phyloP scores from a whole-genome alignment of 2,113 vertebrate genomes.

The Ceyx cyanopectus region DNA sequence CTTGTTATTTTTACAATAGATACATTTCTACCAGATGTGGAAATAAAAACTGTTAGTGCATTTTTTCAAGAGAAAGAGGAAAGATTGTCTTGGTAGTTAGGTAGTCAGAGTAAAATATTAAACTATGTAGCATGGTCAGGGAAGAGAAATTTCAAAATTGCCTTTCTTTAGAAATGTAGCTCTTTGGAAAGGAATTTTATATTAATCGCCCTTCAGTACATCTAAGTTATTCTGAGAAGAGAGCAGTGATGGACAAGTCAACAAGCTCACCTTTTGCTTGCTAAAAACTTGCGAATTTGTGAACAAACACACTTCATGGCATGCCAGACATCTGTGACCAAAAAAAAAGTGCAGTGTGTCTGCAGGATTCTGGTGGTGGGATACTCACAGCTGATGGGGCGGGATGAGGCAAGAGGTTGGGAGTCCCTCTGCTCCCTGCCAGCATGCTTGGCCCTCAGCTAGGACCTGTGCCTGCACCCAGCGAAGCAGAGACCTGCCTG shows the following conservation, averaged over 20 bases:
- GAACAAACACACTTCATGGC: neutral
- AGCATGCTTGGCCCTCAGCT: too few relatives aligned
- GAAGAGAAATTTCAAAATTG: neutral
- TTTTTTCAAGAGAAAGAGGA: neutral
- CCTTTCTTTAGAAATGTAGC: neutral
- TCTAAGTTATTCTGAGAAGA: neutral
- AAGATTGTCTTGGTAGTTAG: neutral
- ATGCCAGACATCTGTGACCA: neutral
- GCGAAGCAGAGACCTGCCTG: neutral
- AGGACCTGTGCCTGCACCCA: fast-evolving
- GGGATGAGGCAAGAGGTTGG: neutral
- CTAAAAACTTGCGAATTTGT: neutral
- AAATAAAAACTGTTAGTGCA: neutral
- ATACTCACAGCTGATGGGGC: neutral
- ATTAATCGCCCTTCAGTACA: neutral
- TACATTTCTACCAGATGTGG: neutral
- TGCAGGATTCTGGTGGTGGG: fast-evolving
- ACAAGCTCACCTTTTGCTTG: neutral
- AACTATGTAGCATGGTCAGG: neutral
- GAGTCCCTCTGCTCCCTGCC: fast-evolving
- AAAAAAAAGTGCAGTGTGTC: neutral
- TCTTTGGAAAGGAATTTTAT: neutral
- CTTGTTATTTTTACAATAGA: neutral
- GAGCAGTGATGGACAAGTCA: neutral
- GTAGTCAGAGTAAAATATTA: neutral